Conservation (phyloP, 2,113 vertebrate genomes). For the Tinamus guttatus region DNA sequence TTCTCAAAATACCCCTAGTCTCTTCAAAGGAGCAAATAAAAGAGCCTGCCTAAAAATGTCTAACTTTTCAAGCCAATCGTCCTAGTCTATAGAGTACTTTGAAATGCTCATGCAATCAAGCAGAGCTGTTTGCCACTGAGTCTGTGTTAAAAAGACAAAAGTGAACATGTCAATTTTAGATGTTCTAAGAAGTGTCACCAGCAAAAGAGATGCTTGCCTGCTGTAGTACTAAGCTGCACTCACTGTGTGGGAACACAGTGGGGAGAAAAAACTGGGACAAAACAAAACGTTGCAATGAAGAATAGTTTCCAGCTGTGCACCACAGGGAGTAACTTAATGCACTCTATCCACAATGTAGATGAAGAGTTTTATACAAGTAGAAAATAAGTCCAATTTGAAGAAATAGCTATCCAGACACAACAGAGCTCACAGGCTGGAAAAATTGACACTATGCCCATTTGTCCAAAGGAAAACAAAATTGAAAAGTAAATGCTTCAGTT, state of each 20-base stretch:
- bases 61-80: constrained; percentile 70
- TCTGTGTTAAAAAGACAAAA: constrained; percentile 73
- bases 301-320: constrained; percentile 80
- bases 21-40: constrained; percentile 64
- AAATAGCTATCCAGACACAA: constrained; percentile 73
- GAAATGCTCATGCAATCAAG: constrained; percentile 60
- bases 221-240: constrained; percentile 48
- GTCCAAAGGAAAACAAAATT: constrained; percentile 31
- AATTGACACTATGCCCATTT: constrained; percentile 19
- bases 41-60: constrained; percentile 58
- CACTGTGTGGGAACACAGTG: constrained; percentile 68
- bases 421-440: constrained; percentile 10
- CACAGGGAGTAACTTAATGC: constrained; percentile 66
- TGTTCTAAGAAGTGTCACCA: constrained; percentile 66
- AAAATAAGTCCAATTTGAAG: constrained; percentile 73
- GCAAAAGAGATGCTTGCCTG: constrained; percentile 62
- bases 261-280: constrained; percentile 75
- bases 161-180: constrained; percentile 71
- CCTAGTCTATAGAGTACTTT: constrained; percentile 59
- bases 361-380: constrained; percentile 69
- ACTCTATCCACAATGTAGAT: constrained; percentile 68
- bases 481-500: not conserved
- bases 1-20: constrained; percentile 33
- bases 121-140: constrained; percentile 70
- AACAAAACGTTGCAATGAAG: constrained; percentile 73